Conservation (phyloP, 2,797 vertebrate species). For the Lutjanus campechanus region DNA sequence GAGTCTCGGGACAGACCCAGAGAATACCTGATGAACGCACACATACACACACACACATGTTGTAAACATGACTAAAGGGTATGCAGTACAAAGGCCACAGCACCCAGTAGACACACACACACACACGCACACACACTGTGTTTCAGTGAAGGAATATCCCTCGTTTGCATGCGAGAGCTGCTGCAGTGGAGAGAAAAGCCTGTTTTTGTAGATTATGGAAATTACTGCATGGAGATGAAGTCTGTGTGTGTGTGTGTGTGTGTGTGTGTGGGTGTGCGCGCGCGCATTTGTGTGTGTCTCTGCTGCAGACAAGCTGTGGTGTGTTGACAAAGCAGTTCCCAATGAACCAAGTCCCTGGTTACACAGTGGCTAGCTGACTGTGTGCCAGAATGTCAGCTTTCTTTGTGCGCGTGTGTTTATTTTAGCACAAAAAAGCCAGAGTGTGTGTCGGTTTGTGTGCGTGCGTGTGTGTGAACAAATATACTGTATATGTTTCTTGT, state of each 20-base stretch:
- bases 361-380: slow-evolving; percentile 42
- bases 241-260: slow-evolving; percentile 19
- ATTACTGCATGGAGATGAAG: slow-evolving; percentile 51
- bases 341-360: slow-evolving; percentile 53
- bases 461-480: slow-evolving; percentile 21
- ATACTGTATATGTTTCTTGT: slow-evolving; percentile 35
- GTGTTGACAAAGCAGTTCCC: slow-evolving; percentile 66
- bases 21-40: neutral
- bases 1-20: neutral
- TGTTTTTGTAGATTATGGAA: slow-evolving; percentile 69
- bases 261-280: no score
- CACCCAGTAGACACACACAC: neutral
- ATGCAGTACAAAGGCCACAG: neutral
- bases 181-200: slow-evolving; percentile 47
- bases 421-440: slow-evolving; percentile 7
- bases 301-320: slow-evolving; percentile 38
- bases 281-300: neutral
- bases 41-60: neutral
- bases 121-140: slow-evolving; percentile 17
- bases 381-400: slow-evolving; percentile 54
- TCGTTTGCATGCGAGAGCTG: slow-evolving; percentile 44
- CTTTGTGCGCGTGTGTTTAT: slow-evolving; percentile 34
- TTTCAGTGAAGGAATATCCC: slow-evolving; percentile 46
- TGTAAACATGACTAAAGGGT: neutral
- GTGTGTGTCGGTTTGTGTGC: slow-evolving; percentile 13